Evolutionary conservation across 2,113 vertebrate genomes (phyloP).

Genomic region (Apeltes quadracus): DNA sequence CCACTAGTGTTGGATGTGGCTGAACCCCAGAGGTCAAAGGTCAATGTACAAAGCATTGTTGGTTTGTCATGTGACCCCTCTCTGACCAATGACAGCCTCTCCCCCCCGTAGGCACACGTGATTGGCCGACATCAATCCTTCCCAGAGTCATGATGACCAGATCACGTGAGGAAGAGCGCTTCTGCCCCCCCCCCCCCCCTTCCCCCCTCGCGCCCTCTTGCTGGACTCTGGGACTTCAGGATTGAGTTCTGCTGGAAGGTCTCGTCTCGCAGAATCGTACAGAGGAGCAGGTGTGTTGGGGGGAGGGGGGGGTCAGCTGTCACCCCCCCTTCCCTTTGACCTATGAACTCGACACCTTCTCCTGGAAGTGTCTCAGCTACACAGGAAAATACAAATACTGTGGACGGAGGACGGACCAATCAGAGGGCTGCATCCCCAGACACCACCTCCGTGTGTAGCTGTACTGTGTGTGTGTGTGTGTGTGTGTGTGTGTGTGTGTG

Average conservation of each 20-base stretch:
- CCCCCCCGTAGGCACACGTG: slow-evolving; percentile 78
- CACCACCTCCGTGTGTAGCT: slow-evolving; percentile 39
- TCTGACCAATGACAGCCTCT: neutral
- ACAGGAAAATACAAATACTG: slow-evolving; percentile 32
- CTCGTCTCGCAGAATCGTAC: neutral
- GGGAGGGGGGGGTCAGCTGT: neutral
- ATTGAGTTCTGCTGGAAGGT: neutral
- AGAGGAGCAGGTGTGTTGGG: neutral
- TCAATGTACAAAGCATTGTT: neutral
- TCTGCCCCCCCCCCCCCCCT: slow-evolving; percentile 64
- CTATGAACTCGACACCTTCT: slow-evolving; percentile 21
- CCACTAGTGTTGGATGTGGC: neutral
- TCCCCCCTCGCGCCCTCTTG: too few species aligned
- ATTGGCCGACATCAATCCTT: slow-evolving; percentile 79
- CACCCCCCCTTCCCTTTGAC: slow-evolving; percentile 27
- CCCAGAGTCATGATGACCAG: slow-evolving; percentile 87
- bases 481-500: slow-evolving; percentile 60
- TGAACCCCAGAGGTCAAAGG: slow-evolving; percentile 1
- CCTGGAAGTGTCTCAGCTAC: slow-evolving; percentile 28
- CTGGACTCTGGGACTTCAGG: slow-evolving; percentile 34
- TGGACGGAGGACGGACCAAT: slow-evolving; percentile 54
- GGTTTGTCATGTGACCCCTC: too few species aligned
- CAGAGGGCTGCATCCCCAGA: slow-evolving; percentile 40
- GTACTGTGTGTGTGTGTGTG: slow-evolving; percentile 76
- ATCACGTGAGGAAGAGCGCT: slow-evolving; percentile 83